Percentiles rank a stretch among this genome's conserved stretches.
Conservation (phyloP, 2,113 vertebrate genomes). For the Chionis minor region DNA sequence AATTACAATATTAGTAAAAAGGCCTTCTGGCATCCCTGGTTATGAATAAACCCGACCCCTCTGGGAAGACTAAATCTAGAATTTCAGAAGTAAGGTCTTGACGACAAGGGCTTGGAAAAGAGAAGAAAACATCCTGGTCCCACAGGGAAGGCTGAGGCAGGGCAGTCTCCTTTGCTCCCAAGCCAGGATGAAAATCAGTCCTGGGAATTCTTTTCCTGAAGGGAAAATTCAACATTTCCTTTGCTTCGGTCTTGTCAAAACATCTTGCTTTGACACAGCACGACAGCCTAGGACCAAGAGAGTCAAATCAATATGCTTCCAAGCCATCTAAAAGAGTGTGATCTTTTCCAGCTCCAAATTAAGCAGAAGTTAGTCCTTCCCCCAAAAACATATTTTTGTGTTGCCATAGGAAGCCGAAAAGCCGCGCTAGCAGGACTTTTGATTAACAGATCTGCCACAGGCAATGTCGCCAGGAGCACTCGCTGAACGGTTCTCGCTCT, state of each 20-base stretch:
- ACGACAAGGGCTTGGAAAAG: not conserved
- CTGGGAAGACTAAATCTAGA: not conserved
- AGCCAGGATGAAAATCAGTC: not conserved
- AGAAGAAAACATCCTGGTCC: not conserved
- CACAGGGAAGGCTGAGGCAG: not conserved
- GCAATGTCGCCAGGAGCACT: not conserved
- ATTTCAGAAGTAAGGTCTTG: not conserved
- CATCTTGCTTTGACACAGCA: not conserved
- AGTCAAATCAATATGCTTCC: slow-evolving; percentile 53
- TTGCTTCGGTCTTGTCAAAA: not conserved
- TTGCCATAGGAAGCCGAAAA: not conserved
- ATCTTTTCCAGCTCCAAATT: slow-evolving; percentile 21
- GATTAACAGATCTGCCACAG: not conserved
- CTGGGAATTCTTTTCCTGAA: not conserved
- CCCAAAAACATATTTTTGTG: not conserved
- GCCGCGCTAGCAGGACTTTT: not conserved
- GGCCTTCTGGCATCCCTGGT: not conserved
- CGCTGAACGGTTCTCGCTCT: accelerated
- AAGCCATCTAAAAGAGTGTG: not conserved
- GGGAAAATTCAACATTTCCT: not conserved
- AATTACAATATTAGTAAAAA: not conserved
- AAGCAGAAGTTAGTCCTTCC: not conserved
- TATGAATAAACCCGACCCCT: not conserved
- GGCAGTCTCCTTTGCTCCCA: not conserved
- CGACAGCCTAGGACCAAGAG: not conserved